Percentiles rank a stretch among this genome's conserved stretches.
Conservation (phyloP, 2,888 invertebrate genomes). For the Dynastes grantii region DNA sequence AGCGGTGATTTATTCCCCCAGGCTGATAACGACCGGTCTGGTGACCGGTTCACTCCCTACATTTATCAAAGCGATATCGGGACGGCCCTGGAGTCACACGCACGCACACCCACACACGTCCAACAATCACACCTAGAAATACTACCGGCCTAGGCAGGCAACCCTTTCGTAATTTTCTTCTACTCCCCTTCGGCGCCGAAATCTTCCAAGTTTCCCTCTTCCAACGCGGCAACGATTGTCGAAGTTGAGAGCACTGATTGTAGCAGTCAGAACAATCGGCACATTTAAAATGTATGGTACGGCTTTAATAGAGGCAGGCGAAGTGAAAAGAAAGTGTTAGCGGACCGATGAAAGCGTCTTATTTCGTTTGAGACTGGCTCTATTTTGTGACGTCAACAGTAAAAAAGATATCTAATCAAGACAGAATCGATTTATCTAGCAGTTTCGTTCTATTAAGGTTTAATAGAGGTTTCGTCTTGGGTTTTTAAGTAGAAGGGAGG, state of each 20-base stretch:
- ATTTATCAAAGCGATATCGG: constrained; percentile 44
- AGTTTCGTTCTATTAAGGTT: constrained; percentile 8
- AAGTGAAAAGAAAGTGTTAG: not conserved
- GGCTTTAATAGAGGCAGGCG: not conserved
- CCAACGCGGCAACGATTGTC: not conserved
- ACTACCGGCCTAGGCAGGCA: not conserved
- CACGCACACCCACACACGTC: not conserved
- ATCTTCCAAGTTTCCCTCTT: not conserved
- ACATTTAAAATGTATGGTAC: constrained; percentile 31
- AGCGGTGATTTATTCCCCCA: constrained; percentile 24
- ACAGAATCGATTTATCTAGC: constrained; percentile 3
- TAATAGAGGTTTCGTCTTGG: not conserved
- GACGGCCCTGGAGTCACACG: constrained; percentile 17
- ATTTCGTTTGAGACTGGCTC: not conserved
- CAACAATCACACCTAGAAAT: constrained; percentile 4
- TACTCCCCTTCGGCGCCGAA: not conserved
- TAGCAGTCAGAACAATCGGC: constrained; percentile 17
- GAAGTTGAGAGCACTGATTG: constrained; percentile 13
- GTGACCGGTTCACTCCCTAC: constrained; percentile 40
- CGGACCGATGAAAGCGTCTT: constrained; percentile 22
- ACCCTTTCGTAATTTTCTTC: constrained; percentile 26
- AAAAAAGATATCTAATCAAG: constrained; percentile 30
- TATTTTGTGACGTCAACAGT: constrained; percentile 4
- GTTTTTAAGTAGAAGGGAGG: too few relatives aligned
- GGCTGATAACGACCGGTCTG: constrained; percentile 38